Conservation (phyloP, 2,888 invertebrate species). For the Drosophila recens region DNA sequence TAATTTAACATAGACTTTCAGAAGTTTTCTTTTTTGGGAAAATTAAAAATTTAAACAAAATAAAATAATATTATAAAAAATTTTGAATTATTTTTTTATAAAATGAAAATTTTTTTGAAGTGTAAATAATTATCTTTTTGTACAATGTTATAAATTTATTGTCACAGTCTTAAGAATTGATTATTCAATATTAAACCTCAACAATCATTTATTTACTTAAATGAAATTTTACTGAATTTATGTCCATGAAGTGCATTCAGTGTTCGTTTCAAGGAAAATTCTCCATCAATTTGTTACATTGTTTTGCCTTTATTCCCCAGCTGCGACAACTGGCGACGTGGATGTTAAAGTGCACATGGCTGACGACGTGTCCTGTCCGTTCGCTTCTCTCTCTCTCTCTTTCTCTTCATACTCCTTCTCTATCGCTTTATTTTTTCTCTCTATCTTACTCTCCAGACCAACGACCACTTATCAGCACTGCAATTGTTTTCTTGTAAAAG, state of each 20-base stretch:
- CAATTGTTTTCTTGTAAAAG: constrained; percentile 80
- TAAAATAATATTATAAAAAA: too few species aligned
- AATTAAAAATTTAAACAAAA: too few species aligned
- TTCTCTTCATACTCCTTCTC: not conserved
- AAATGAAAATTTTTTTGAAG: too few species aligned
- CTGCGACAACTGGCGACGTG: constrained; percentile 51
- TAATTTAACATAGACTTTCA: too few species aligned
- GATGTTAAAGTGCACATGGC: constrained; percentile 32
- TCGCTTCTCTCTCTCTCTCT: not conserved
- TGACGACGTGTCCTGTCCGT: constrained; percentile 62
- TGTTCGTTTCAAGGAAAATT: constrained; percentile 3
- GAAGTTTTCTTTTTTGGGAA: too few species aligned
- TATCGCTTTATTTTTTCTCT: not conserved
- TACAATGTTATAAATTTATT: too few species aligned
- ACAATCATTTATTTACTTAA: too few species aligned
- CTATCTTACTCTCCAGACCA: constrained; percentile 33
- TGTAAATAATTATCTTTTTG: too few species aligned
- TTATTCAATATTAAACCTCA: too few species aligned
- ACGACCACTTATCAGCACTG: constrained; percentile 74
- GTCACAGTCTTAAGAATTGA: too few species aligned
- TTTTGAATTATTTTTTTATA: too few species aligned
- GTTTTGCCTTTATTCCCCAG: constrained; percentile 46
- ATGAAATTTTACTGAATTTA: too few species aligned
- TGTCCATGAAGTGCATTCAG: constrained; percentile 27
- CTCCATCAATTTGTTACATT: constrained; percentile 7